Conservation (phyloP, 2,888 invertebrate genomes). For the Meiosimyza platycephala region DNA sequence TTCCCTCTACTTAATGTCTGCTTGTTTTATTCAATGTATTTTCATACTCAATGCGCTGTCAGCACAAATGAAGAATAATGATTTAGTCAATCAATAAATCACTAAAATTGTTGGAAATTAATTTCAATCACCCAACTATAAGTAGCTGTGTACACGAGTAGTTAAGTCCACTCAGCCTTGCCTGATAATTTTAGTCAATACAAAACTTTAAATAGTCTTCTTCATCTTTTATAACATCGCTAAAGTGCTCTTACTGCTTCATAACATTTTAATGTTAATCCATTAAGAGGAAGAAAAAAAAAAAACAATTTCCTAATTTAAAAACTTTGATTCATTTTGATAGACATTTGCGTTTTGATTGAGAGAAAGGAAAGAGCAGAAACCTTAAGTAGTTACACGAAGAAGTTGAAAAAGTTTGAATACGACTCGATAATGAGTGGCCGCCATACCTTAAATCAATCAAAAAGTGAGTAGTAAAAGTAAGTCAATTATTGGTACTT, state of each 20-base stretch:
- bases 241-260: not conserved
- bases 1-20: conserved; percentile 6
- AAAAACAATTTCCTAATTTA: not conserved
- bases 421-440: not conserved
- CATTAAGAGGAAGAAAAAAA: not conserved
- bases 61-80: conserved; percentile 51
- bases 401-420: not conserved
- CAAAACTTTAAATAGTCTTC: conserved; percentile 1
- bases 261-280: not conserved
- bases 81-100: conserved; percentile 51
- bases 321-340: conserved; percentile 5
- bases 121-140: conserved; percentile 44
- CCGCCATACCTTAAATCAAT: not conserved
- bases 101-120: conserved; percentile 48
- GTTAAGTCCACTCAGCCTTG: not conserved
- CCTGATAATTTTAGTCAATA: not conserved
- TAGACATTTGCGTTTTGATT: conserved; percentile 15
- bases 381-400: not conserved
- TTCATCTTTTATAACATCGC: not conserved
- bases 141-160: not conserved
- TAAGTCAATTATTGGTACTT: conserved; percentile 17
- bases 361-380: conserved; percentile 12
- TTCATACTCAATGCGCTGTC: conserved; percentile 41
- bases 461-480: conserved; percentile 16
- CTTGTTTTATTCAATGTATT: conserved; percentile 15